Evolutionary conservation across 2,797 vertebrate species (phyloP).

Genomic region (Synaphobranchus kaupii): DNA sequence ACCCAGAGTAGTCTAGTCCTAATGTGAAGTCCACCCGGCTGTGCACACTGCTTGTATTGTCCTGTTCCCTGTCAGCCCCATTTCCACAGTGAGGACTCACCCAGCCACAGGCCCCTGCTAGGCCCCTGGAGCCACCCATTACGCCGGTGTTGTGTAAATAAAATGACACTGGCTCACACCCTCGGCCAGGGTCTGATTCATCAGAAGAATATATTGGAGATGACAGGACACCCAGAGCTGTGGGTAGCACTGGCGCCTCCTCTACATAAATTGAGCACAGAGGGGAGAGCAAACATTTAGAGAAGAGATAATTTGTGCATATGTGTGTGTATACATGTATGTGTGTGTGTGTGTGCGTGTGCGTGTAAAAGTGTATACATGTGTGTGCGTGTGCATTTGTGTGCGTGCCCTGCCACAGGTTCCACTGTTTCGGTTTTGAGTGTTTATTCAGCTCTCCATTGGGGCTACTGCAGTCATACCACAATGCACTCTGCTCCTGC

Average conservation of each 20-base stretch:
- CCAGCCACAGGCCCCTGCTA: constrained; percentile 41
- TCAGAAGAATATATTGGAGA: background rate
- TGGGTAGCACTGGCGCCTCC: background rate
- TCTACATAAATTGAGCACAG: background rate
- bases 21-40: background rate
- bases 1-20: background rate
- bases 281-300: background rate
- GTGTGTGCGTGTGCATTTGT: background rate
- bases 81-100: constrained; percentile 75
- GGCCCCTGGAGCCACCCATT: constrained; percentile 66
- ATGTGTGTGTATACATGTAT: background rate
- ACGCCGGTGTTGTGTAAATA: constrained; percentile 68
- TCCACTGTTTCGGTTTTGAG: background rate
- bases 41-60: constrained; percentile 32
- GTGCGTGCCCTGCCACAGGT: background rate
- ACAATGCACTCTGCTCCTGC: too few species aligned
- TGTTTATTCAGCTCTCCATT: constrained; percentile 28
- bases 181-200: constrained; percentile 1
- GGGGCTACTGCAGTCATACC: constrained; percentile 16
- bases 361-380: constrained; percentile 42
- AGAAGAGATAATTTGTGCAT: background rate
- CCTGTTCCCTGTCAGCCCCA: constrained; percentile 65
- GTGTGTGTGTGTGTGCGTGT: constrained; percentile 36
- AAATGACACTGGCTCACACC: constrained; percentile 42
- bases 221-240: background rate